phyloP scores from a whole-genome alignment of 1,140 invertebrate species.

The Drosophila gunungcola region DNA sequence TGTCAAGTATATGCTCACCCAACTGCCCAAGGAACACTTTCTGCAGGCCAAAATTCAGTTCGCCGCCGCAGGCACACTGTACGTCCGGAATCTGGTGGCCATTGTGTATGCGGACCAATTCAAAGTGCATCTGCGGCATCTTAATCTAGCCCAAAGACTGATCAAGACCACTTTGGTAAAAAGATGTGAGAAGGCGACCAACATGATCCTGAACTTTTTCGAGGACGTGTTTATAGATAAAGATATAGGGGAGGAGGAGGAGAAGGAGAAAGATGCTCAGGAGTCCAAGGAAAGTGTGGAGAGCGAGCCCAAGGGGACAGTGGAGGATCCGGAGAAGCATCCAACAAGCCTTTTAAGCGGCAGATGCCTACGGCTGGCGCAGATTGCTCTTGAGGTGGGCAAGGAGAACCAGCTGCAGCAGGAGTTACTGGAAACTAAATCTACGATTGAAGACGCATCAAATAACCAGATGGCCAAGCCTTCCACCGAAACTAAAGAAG shows the following conservation, averaged over 20 bases:
- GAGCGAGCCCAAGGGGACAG: not conserved
- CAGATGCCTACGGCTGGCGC: not conserved
- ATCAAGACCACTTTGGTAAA: not conserved
- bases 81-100: not conserved
- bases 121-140: not conserved
- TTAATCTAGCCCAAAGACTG: not conserved
- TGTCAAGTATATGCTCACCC: not conserved
- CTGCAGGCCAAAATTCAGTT: constrained; percentile 9
- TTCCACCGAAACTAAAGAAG: not conserved
- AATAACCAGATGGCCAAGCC: not conserved
- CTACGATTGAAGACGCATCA: rapidly evolving
- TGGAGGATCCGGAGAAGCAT: not conserved
- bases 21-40: not conserved
- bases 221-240: not conserved
- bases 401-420: too few relatives aligned
- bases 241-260: too few relatives aligned
- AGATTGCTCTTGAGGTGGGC: not conserved
- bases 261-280: too few relatives aligned
- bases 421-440: not conserved
- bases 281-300: not conserved
- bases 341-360: too few relatives aligned
- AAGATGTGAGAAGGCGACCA: not conserved
- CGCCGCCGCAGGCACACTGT: constrained; percentile 11
- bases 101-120: not conserved
- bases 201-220: not conserved